phyloP scores from a whole-genome alignment of 1,140 invertebrate species.

The Thaumetopoea pityocampa region DNA sequence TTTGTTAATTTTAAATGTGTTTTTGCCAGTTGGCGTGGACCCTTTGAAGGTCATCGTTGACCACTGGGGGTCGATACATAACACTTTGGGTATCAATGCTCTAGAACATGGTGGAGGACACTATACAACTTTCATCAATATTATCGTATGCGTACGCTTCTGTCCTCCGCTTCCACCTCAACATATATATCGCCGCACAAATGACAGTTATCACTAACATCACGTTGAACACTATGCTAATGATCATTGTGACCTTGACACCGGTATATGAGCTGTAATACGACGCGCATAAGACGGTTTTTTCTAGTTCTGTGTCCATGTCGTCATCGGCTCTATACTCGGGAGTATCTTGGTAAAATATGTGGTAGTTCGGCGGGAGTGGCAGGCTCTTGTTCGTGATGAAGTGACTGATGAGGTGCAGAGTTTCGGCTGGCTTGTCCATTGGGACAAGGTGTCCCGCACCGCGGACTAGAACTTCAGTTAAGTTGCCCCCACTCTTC shows the following conservation, averaged over 20 bases:
- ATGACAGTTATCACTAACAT: slow-evolving; percentile 30
- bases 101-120: slow-evolving; percentile 20
- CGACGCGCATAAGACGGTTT: not conserved
- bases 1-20: no score
- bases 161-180: slow-evolving; percentile 31
- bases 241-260: slow-evolving; percentile 27
- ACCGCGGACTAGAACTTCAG: slow-evolving; percentile 84
- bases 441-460: slow-evolving; percentile 89
- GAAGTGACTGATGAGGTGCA: slow-evolving; percentile 84
- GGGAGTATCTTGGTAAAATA: slow-evolving; percentile 11
- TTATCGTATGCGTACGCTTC: slow-evolving; percentile 25
- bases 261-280: not conserved
- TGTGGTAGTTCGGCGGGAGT: slow-evolving; percentile 19
- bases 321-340: slow-evolving; percentile 26
- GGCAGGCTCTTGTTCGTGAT: slow-evolving; percentile 51
- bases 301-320: not conserved
- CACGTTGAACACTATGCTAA: slow-evolving; percentile 38
- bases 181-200: slow-evolving; percentile 19
- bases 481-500: slow-evolving; percentile 82
- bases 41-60: no score
- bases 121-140: slow-evolving; percentile 23
- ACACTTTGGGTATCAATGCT: no score
- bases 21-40: no score
- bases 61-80: no score
- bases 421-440: slow-evolving; percentile 85